Evolutionary conservation across 2,113 vertebrate genomes (phyloP), one percentile per base, ranked within the genome.

Genomic region (Zingel zingel): DNA sequence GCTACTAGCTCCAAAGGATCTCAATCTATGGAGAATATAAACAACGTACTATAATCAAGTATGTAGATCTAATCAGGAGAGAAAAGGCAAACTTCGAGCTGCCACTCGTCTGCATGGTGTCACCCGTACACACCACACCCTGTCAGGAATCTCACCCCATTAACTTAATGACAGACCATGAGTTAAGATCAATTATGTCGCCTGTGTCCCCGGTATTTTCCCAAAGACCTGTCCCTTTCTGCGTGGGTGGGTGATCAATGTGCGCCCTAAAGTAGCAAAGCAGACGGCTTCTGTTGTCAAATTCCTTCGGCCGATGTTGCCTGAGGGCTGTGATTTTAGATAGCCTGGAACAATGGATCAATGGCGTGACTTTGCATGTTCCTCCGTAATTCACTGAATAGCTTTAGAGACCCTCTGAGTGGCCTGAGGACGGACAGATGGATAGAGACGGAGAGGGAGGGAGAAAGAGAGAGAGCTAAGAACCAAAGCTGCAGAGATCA

Each of bases 331-430:
- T 53, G 87, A 76, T 71, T 59, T 47, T 0, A 79, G 88, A 87
- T 83, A 79, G 82, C 77, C 56, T 0, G n/a, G 54, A 82, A 78
- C 83, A 89, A 78, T 48, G 64, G 77, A 83, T 92, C 88, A 66
- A 62, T 85, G 79, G 57, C 63, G 65, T 80, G 88, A 89, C 84
- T 82, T 84, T 79, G 70, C 84, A 71, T 67, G 83, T 85, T 73
- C n/a, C 54, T 70, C 63, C n/a, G 83, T 47, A 16, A 76, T 69
- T 51, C 69, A n/a, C 0, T 7, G 69, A 78, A 91, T 74, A 66
- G 82, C 76, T 68, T 87, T 58, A 48, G 74, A 43, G 79, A 87
- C 89, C 77, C 39, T 9, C 18, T 65, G n/a, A 0, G 77, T 59
- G 61, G 70, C 85, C 79, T 2, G 75, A 76, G 75, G 84, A 67